Base-by-base conservation (phyloP, 2,797 vertebrate species). In the Typhlichthys eigenmanni region DNA sequence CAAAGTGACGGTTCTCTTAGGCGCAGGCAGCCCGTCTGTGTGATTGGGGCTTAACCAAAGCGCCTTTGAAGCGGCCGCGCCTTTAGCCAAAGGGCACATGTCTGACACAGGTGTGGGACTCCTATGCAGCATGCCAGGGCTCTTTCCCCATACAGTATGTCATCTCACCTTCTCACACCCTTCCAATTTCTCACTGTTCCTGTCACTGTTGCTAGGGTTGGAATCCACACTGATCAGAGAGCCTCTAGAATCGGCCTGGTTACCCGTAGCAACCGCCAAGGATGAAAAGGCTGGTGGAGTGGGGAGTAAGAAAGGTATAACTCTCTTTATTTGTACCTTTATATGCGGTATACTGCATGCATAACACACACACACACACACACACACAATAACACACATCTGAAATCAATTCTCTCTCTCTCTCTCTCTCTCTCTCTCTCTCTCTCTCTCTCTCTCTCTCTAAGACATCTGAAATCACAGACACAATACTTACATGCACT, bases 151-250 rank as follows among this genome's bases (percentile, higher is more conserved):
- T 29, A 32, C 16, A 29, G 47, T 0, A 58, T 34, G 1, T 0
- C 4, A 6, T 50, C 74, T 71, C 13, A 99, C 98, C 95, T 98
- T 98, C 87, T 98, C 97, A 91, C 95, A 98, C 70, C 93, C 95
- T 34, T 98, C 97, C 55, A 93, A 95, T 88, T 95, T 97, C 81
- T 98, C 97, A 57, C 95, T 97, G 92, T 92, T 95, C 81, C 95
- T 95, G 89, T 99, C 97, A 45, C 93, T 93, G 90, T 94, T 96
- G 87, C 98, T 97, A 59, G 95, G 96, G 80, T 96, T 99, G 76
- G 98, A 99, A 84, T 99, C 98, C 70, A 98, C 94, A 55, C 98
- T 99, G 88, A 96, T 96, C 85, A 98, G 91, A 58, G 98, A 99
- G 49, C 94, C 95, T 86, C 95, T 94, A 69, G 97, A 99, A 74